Evolutionary conservation across 2,797 vertebrate species (phyloP), one percentile per base, ranked within the genome.

Genomic region (Girardinus metallicus): DNA sequence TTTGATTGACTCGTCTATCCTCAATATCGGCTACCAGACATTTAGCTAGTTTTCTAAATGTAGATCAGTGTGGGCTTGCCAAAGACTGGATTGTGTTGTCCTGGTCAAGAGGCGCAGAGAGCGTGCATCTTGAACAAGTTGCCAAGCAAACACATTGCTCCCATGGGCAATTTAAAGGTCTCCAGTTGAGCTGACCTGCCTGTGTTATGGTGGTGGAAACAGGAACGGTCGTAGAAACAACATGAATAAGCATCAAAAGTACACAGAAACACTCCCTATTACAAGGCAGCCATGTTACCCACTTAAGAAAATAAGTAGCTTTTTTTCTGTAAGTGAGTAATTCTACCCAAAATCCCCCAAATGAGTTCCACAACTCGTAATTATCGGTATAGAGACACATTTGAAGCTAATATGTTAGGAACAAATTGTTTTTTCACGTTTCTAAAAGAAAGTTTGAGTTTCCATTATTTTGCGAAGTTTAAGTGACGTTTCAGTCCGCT

Each of bases 181-280:
- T 43, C n/a, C 31, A 16, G n/a, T 73, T 74, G 23, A 78, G 78
- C 12, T 71, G 64, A 75, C 47, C 23, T 76, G 46, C 31, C 4
- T 73, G 47, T 78, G 51, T 77, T 78, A 4, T 18, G 43, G 26
- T 34, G 44, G 31, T 26, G 53, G 43, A 82, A 84, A 80, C 62
- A 68, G 74, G 44, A 78, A 66, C 36, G 47, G 73, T 49, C n/a
- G 57, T 16, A 79, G 51, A 41, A 84, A 77, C 31, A 84, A 77
- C 36, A 72, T n/a, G 46, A 55, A 49, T 3, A 78, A 74, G 75
- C 77, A 71, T 62, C 72, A 73, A 41, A 73, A n/a, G 39, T 18
- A 80, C 64, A 76, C 46, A 34, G 66, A 43, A 70, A 77, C 66
- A 83, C 51, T 34, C 62, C 21, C 13, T 70, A 23, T 43, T 43